Base-by-base conservation (phyloP, 2,888 invertebrate genomes). In the Campoletis raptor region DNA sequence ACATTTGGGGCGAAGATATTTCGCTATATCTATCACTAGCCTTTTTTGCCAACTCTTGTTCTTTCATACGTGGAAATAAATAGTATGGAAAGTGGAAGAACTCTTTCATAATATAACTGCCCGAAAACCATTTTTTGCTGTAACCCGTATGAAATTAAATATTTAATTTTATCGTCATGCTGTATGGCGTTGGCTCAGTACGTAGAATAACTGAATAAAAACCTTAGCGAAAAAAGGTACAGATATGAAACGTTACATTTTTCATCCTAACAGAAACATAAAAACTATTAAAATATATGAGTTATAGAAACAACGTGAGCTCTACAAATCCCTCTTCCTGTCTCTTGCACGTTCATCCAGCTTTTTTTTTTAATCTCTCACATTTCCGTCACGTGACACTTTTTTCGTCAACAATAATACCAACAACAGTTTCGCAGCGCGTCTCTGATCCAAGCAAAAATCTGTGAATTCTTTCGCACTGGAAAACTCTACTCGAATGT, bases 201-300 rank as follows among this genome's bases (percentile, higher is more conserved):
- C 30, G 36, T 45, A 70, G 57, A 45, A 70, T 42, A 73, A 36
- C 24, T 42, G 52, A 24, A 54, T n/a, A 37, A 64, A 66, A 48
- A 52, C 64, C 1, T 5, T 21, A 9, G 36, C 8, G 48, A 72
- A 9, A 36, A 12, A 40, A 40, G 21, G n/a, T n/a, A 48, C n/a
- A 15, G 57, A 83, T 77, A 74, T 73, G 61, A 81, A 83, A 85
- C 86, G 86, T 89, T 88, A 88, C 86, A 80, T 87, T 83, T 79
- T 70, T 64, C 52, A 45, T 40, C 2, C 76, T 70, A 72, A 64
- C 24, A 30, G 15, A 30, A 30, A 30, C 5, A 30, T 30, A 61
- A 61, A 30, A 61, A 61, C 12, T 24, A 24, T 57, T 4, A 24
- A 61, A 24, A 54, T 21, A 21, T 6, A 24, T 12, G 15, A 61